Evolutionary conservation across 2,888 invertebrate species (phyloP).

Genomic region (Dryomyza anilis): DNA sequence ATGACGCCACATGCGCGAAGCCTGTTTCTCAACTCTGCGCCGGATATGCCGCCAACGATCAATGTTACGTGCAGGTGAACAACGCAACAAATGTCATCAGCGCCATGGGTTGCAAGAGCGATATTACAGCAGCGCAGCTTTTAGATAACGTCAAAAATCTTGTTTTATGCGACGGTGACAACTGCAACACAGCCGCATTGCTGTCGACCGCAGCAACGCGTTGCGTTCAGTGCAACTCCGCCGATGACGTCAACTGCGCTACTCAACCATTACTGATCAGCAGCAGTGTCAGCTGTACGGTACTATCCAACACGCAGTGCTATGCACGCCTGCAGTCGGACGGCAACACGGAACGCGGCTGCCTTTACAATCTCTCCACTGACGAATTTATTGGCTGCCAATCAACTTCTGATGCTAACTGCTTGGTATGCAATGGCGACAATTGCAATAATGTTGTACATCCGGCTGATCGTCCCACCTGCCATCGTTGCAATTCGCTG

Average conservation of each 20-base stretch:
- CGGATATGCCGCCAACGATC: constrained; percentile 35
- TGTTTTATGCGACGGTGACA: constrained; percentile 39
- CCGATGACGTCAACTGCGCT: constrained; percentile 37
- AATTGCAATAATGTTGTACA: constrained; percentile 37
- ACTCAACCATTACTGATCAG: constrained; percentile 20
- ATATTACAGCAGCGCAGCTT: constrained; percentile 25
- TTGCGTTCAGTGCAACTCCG: constrained; percentile 40
- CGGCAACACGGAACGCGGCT: constrained; percentile 42
- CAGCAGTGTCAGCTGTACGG: constrained; percentile 27
- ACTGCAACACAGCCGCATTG: constrained; percentile 39
- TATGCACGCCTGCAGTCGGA: constrained; percentile 35
- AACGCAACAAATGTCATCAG: constrained; percentile 31
- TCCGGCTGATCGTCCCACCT: constrained; percentile 37
- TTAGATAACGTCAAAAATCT: constrained; percentile 33
- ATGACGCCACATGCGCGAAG: constrained; percentile 35
- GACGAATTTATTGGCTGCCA: constrained; percentile 35
- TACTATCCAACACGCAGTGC: constrained; percentile 39
- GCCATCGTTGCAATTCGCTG: constrained; percentile 40
- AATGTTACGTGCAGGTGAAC: constrained; percentile 43
- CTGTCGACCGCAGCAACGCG: constrained; percentile 33
- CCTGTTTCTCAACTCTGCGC: constrained; percentile 30
- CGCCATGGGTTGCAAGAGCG: constrained; percentile 41
- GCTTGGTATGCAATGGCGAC: constrained; percentile 35
- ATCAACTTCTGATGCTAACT: constrained; percentile 24
- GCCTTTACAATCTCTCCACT: constrained; percentile 30